A percentile compares a stretch with the other conserved stretches of the same genome.
phyloP scores from a whole-genome alignment of 2,888 invertebrate genomes.

The Drosophila pseudotalamancana region DNA sequence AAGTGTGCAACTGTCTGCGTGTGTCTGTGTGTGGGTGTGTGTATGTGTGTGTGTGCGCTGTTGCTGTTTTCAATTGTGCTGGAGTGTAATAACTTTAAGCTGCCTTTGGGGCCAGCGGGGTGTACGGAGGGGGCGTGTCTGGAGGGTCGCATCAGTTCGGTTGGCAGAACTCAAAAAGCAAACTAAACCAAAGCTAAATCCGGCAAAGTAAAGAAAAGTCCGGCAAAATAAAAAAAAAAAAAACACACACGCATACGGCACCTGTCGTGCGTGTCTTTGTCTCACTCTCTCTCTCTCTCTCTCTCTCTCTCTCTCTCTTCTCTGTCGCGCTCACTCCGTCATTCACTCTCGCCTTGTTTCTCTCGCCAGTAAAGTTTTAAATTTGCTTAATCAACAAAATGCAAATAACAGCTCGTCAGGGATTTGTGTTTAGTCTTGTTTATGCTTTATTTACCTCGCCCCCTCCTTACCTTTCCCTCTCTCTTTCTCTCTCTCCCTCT shows the following conservation, averaged over 20 bases:
- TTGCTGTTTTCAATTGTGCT: constrained; percentile 50
- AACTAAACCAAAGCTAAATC: constrained; percentile 51
- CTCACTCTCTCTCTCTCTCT: neutral
- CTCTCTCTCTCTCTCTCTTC: neutral
- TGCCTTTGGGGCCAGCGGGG: neutral
- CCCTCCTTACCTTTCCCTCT: neutral
- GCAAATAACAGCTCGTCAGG: constrained; percentile 60
- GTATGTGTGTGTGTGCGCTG: constrained; percentile 24
- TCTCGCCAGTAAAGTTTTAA: constrained; percentile 51
- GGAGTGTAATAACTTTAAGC: constrained; percentile 57
- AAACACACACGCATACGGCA: constrained; percentile 39
- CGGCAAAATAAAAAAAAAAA: constrained; percentile 34
- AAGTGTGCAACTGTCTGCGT: constrained; percentile 1
- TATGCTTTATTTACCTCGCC: constrained; percentile 30
- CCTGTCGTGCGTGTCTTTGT: constrained; percentile 34
- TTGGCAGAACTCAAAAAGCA: constrained; percentile 48
- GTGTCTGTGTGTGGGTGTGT: neutral
- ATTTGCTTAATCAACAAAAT: constrained; percentile 70
- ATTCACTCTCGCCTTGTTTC: too few species aligned
- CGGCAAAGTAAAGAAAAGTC: constrained; percentile 51
- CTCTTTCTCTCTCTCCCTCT: neutral
- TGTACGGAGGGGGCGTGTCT: neutral
- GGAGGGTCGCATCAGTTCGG: constrained; percentile 16
- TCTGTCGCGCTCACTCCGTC: neutral
- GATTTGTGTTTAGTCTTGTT: constrained; percentile 53